These are phyloP conservation scores for Anableps anableps DNA, from an alignment of 2,797 vertebrate genomes.

Conservation along the genomic window DNA sequence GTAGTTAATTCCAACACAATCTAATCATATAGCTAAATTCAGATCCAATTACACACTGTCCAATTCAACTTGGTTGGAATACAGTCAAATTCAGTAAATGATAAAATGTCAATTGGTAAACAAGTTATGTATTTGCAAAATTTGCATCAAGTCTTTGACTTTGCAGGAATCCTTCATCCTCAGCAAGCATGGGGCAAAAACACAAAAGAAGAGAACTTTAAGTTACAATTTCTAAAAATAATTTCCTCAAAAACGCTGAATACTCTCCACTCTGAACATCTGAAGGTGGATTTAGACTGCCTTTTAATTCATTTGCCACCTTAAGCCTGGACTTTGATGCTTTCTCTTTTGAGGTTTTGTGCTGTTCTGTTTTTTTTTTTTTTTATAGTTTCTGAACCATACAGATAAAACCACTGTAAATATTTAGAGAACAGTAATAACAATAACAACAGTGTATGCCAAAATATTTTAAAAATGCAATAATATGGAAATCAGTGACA, in stretches of 20 bases:
- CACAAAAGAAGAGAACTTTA: no score
- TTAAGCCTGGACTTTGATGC: not conserved
- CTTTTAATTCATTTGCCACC: not conserved
- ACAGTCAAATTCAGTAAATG: not conserved
- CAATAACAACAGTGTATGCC: no score
- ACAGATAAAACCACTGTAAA: not conserved
- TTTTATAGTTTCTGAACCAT: not conserved
- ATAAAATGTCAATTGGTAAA: not conserved
- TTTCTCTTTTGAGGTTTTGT: not conserved
- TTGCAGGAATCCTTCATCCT: not conserved
- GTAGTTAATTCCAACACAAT: no score
- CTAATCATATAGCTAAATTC: not conserved
- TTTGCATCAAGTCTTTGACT: not conserved
- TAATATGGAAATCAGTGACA: not conserved
- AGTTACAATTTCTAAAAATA: no score
- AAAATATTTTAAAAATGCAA: no score
- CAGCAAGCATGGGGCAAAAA: not conserved
- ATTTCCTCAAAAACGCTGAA: no score
- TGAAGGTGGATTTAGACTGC: not conserved
- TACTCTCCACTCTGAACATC: not conserved
- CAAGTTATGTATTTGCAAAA: no score
- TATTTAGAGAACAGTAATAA: not conserved
- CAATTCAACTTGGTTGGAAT: not conserved
- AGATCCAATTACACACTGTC: not conserved
- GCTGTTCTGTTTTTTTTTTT: not conserved